phyloP scores from a whole-genome alignment of 2,797 vertebrate species.

The Cheirogaleus major region DNA sequence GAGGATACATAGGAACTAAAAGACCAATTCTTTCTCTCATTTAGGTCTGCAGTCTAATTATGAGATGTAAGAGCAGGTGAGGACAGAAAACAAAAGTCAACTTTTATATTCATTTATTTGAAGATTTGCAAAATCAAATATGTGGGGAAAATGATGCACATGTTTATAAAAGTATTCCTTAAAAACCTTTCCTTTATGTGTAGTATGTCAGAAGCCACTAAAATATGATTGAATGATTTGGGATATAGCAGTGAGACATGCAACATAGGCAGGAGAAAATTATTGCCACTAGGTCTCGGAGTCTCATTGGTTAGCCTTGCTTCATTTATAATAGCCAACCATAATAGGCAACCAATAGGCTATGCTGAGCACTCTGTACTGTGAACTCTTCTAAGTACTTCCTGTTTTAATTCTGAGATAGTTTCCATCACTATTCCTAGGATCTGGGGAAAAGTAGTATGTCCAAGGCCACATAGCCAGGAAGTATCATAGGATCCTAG shows the following conservation, averaged over 20 bases:
- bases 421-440: background rate
- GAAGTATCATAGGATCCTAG: background rate
- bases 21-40: slow-evolving; percentile 22
- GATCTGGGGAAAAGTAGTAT: background rate
- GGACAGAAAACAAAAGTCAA: background rate
- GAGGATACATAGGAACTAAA: background rate
- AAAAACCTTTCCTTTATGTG: background rate
- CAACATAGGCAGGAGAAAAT: background rate
- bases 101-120: background rate
- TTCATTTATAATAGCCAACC: slow-evolving; percentile 9
- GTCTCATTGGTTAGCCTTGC: background rate
- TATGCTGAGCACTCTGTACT: background rate
- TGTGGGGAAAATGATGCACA: background rate
- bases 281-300: background rate
- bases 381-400: background rate
- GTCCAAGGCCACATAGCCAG: background rate
- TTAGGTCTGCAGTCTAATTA: background rate
- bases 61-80: background rate
- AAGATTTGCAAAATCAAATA: slow-evolving; percentile 1
- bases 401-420: background rate
- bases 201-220: background rate
- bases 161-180: slow-evolving; percentile 26
- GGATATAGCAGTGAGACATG: background rate
- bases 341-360: background rate
- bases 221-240: slow-evolving; percentile 6